Evolutionary conservation across 2,113 vertebrate genomes (phyloP), one percentile per base, ranked within the genome.

Genomic region (Elanoides forficatus): DNA sequence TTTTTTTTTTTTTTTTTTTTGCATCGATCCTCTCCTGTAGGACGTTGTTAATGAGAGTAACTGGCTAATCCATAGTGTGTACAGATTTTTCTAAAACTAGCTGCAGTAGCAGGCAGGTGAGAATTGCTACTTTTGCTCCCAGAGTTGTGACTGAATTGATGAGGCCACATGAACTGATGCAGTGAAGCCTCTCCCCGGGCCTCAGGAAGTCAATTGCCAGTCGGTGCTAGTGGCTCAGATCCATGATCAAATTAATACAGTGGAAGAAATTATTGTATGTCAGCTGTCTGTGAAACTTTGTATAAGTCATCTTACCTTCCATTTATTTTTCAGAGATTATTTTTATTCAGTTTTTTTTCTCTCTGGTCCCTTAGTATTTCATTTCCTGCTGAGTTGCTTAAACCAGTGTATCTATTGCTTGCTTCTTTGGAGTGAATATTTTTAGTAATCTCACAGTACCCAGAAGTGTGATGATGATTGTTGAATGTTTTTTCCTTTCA

Each of bases 61-160:
- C 58, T 81, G 91, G 63, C 65, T 95, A 59, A 94, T 92, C 86
- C 27, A 12, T 56, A 70, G 67, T 1, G 5, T 42, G 45, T 73
- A 36, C 66, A 58, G 81, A 43, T 90, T 93, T 96, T 91, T 73
- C 80, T 95, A 53, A 92, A 95, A 71, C 9, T 40, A 68, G 15
- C 63, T 88, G 62, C n/a, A 48, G 40, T 59, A 1, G 0, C 26
- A 83, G 58, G 22, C 81, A 81, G 71, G 67, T 96, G 88, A 83
- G 45, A 94, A 91, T 94, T 94, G 67, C 86, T 80, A 52, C 48
- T 92, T 79, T 20, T 55, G 29, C 68, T 70, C 66, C 20, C 67
- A 53, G 71, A 90, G 23, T 6, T 86, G 75, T 71, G 55, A 62
- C 75, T 34, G 20, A 72, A 53, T 21, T 58, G 58, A 22, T 47